Base-by-base conservation (phyloP, 1,140 invertebrate genomes). In the Dendroctonus valens region DNA sequence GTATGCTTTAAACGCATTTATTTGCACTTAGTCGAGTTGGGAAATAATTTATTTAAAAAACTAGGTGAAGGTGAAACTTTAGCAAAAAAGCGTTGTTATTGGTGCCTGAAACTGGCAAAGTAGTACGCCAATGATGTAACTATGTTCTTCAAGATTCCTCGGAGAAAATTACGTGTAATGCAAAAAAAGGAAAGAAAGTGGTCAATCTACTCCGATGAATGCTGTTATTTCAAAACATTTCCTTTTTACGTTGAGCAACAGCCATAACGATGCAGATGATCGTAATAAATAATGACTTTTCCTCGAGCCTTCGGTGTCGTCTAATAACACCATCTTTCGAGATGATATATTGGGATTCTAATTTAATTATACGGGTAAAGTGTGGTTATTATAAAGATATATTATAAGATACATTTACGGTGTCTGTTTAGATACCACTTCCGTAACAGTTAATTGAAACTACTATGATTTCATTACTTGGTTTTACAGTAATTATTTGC, bases 131-230 rank as follows among this genome's bases (percentile, higher is more conserved):
- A 52, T 52, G 50, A n/a, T 15, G 15, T n/a, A 52, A 26, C 15
- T n/a, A 52, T 52, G 11, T 52, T 52, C 50, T 8, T 12, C 7
- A n/a, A 52, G 9, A 52, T 52, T 52, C 11, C 53, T 6, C 39
- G 53, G 9, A 26, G 53, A 55, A 55, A 55, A 55, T 55, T 55
- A 55, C 50, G 14, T 52, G 50, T 39, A 38, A 55, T 55, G 53
- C 53, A 39, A 55, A 55, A 52, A 26, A 55, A 52, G 53, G 26
- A 55, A 55, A 55, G 53, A 55, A 55, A 55, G 53, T 55, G 53
- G 53, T 55, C 38, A 55, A 7, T 55, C 53, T 26, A 39, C 15
- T 55, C 37, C 7, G 14, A 55, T 15, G 26, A 55, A 14, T 14
- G 53, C 11, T 55, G 53, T 15, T 39, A 55, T 55, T 55, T 26